phyloP scores from a whole-genome alignment of 1,140 invertebrate species.

The Drosophila asahinai region DNA sequence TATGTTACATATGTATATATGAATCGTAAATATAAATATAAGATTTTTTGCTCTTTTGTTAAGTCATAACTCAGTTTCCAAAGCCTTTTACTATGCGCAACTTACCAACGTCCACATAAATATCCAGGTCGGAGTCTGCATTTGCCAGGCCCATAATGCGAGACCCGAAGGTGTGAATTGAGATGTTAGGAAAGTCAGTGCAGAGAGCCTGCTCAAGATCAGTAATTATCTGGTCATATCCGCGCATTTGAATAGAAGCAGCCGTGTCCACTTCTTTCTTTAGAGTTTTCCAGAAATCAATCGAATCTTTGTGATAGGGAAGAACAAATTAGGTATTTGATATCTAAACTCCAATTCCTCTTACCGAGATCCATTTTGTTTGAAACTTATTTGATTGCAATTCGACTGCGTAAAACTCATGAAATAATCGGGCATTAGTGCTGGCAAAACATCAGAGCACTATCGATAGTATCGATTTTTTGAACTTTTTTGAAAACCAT shows the following conservation, averaged over 20 bases:
- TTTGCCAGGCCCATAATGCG: conserved; percentile 34
- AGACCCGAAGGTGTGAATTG: conserved; percentile 28
- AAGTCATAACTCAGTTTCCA: not conserved
- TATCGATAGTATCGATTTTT: too few species aligned
- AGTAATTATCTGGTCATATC: not conserved
- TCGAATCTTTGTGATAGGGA: not conserved
- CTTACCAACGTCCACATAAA: conserved; percentile 28
- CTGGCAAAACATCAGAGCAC: too few species aligned
- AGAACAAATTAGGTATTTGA: not conserved
- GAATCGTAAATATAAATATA: too few species aligned
- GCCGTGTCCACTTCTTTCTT: not conserved
- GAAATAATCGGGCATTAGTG: not conserved
- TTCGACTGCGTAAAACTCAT: not conserved
- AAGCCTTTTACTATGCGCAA: not conserved
- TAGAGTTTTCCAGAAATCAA: not conserved
- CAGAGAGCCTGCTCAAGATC: not conserved
- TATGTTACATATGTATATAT: too few species aligned
- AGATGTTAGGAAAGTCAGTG: not conserved
- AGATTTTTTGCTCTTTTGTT: not conserved
- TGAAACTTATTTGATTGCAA: not conserved
- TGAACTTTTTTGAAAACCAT: too few species aligned
- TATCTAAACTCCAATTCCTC: not conserved
- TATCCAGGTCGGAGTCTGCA: conserved; percentile 29
- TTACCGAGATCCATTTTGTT: conserved; percentile 5
- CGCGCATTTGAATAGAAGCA: not conserved